Base-by-base conservation (phyloP, 35 echinoderm and acorn worm genomes). In the Ophiothrix spiculata region DNA sequence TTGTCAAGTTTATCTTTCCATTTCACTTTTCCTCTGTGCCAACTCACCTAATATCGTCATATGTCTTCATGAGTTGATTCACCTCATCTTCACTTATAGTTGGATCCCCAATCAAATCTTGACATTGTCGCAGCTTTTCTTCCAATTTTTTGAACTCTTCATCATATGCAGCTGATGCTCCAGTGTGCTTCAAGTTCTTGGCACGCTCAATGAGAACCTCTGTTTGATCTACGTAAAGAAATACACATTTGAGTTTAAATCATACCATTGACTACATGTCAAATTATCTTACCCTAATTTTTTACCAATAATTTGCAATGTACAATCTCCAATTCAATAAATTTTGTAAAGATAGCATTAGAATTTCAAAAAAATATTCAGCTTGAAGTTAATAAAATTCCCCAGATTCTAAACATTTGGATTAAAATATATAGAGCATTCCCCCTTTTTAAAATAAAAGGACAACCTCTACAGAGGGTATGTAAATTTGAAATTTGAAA, bases 111-210 rank as follows among this genome's bases (percentile, higher is more conserved):
- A 93, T 37, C n/a, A 94, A 78, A 74, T 33, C 42, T 39, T 91
- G 69, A 12, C 81, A 77, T 13, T 79, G 37, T 0, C 11, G 84
- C 82, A 21, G 76, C 35, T 90, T 88, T 14, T 6, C 81, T 63
- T 97, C 88, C 39, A 94, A 80, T 23, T 40, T 40, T 19, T 34
- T 54, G 36, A 98, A 89, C 41, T 98, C 89, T n/a, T 94, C 86
- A 35, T 91, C 89, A 83, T 91, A 94, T 17, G 82, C 86, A 16
- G 79, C 86, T 10, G 92, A 38, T 21, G 85, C 76, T 37, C 88
- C 89, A 56, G 77, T 89, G 15, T 81, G 46, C 56, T 88, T 91
- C n/a, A 93, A 82, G 0, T 87, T 88, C 0, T 33, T 31, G 33
- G 92, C 91, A 10, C 76, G 79, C 19, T 33, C 77, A 17, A 93